These are phyloP conservation scores for Xiphophorus maculatus DNA, from an alignment of 2,113 vertebrate species.

Conservation along the genomic window DNA sequence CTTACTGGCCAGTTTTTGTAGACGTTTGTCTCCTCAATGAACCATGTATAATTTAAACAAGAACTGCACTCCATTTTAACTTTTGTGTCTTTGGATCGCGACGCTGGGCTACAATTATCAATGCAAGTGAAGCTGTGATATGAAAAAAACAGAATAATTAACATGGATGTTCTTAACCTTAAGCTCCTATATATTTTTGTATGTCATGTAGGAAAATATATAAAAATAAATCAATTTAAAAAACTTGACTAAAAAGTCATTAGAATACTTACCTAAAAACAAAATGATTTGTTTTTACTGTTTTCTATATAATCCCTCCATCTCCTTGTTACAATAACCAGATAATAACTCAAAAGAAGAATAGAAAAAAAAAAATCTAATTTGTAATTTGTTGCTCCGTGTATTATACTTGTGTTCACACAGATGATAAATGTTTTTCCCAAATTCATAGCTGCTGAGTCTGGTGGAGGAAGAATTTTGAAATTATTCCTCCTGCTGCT, in stretches of 20 bases:
- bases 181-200: background rate
- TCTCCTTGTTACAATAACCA: too few relatives aligned
- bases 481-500: too few relatives aligned
- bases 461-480: background rate
- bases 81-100: background rate
- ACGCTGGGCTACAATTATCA: constrained; percentile 41
- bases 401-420: background rate
- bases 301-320: too few relatives aligned
- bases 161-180: background rate
- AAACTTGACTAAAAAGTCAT: background rate
- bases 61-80: constrained; percentile 36
- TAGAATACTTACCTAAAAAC: background rate
- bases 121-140: constrained; percentile 31
- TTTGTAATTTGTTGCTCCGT: background rate
- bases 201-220: background rate
- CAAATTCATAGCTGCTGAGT: background rate
- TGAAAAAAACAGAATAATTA: too few relatives aligned
- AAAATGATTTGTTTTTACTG: background rate
- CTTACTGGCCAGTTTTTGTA: constrained; percentile 26
- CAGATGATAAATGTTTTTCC: background rate
- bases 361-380: too few relatives aligned
- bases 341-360: too few relatives aligned
- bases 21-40: constrained; percentile 28
- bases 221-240: background rate
- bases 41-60: constrained; percentile 65